These are phyloP conservation scores for Sycophila sp. DNA, from an alignment of 1,140 invertebrate species.

Conservation along the genomic window DNA sequence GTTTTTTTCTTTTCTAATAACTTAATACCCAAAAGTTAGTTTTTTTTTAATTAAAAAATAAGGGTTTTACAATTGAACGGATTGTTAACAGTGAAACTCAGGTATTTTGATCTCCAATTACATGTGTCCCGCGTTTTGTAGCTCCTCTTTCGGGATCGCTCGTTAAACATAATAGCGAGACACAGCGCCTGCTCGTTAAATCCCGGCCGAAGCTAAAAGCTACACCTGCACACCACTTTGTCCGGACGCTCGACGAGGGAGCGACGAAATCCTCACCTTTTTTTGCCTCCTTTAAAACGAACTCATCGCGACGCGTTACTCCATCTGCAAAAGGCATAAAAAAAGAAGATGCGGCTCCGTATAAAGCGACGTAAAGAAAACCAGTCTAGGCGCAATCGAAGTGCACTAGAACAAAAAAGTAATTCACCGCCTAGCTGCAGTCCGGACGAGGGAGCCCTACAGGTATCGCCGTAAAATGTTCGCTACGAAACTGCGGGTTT, in stretches of 20 bases:
- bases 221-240: constrained; percentile 11
- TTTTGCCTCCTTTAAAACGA: too few species aligned
- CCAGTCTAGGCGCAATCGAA: too few species aligned
- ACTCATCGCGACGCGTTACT: background rate
- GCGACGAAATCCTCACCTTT: too few species aligned
- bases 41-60: too few species aligned
- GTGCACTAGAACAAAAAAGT: too few species aligned
- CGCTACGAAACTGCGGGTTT: too few species aligned
- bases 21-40: too few species aligned
- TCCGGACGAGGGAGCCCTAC: too few species aligned
- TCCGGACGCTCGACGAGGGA: background rate
- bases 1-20: too few species aligned
- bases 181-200: constrained; percentile 1
- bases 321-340: background rate
- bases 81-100: background rate
- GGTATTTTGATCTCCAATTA: constrained; percentile 33
- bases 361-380: too few species aligned
- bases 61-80: background rate
- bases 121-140: background rate
- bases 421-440: too few species aligned
- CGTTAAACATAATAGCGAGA: background rate
- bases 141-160: background rate
- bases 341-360: background rate
- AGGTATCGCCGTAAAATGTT: too few species aligned
- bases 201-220: background rate